phyloP scores from a whole-genome alignment of 2,113 vertebrate genomes.

The Catagonus wagneri region DNA sequence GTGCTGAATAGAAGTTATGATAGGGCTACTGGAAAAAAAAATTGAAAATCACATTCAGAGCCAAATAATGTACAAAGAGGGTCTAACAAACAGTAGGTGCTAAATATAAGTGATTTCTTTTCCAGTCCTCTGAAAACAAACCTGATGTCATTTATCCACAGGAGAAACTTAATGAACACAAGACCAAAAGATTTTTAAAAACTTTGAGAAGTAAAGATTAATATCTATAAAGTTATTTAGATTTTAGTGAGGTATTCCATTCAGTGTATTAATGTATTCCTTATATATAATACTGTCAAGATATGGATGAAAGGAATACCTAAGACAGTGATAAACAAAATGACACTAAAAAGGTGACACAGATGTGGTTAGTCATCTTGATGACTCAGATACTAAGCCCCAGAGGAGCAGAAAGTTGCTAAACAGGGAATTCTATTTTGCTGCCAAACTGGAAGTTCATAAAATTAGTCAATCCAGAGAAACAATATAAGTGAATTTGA shows the following conservation, averaged over 20 bases:
- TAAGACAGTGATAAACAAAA: not conserved
- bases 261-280: not conserved
- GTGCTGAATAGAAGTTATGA: not conserved
- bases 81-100: not conserved
- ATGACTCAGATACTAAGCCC: not conserved
- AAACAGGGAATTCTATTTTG: slow-evolving; percentile 44
- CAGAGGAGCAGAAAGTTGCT: not conserved
- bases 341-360: not conserved
- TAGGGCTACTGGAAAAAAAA: not conserved
- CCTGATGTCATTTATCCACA: not conserved
- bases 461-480: not conserved
- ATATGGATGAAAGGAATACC: not conserved
- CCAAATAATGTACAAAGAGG: not conserved
- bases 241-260: not conserved
- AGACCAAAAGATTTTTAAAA: slow-evolving; percentile 5
- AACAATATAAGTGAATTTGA: slow-evolving; percentile 14
- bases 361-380: not conserved
- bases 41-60: not conserved
- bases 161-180: not conserved
- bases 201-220: not conserved
- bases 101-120: not conserved
- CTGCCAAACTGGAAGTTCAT: not conserved
- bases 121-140: not conserved
- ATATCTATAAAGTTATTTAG: not conserved
- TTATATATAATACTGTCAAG: slow-evolving; percentile 39